A percentile compares a stretch with the other conserved stretches of the same genome.
These are phyloP conservation scores for Leptura quadrifasciata DNA, from an alignment of 2,888 invertebrate species.

Conservation along the genomic window DNA sequence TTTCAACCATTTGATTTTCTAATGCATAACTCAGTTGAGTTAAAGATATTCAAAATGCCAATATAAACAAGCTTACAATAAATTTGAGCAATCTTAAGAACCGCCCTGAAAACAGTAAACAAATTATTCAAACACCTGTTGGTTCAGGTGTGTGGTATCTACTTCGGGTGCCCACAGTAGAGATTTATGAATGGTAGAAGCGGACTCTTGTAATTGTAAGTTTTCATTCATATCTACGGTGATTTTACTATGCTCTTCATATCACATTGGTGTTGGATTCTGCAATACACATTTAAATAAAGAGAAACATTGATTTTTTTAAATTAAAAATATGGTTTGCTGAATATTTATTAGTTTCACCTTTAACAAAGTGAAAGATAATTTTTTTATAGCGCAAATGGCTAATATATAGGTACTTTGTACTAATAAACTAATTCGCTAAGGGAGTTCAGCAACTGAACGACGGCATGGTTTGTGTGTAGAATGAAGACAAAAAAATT, in stretches of 20 bases:
- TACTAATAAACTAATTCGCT: not conserved
- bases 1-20: too few relatives aligned
- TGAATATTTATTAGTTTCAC: slow-evolving; percentile 35
- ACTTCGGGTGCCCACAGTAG: slow-evolving; percentile 65
- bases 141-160: slow-evolving; percentile 68
- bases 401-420: not conserved
- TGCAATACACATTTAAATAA: slow-evolving; percentile 43
- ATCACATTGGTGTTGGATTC: slow-evolving; percentile 53
- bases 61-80: not conserved
- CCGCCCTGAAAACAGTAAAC: not conserved
- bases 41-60: not conserved
- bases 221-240: slow-evolving; percentile 66
- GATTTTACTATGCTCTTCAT: slow-evolving; percentile 59
- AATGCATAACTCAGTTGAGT: too few relatives aligned
- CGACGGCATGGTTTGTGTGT: not conserved
- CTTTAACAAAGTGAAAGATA: slow-evolving; percentile 56
- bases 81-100: not conserved
- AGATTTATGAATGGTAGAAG: slow-evolving; percentile 67
- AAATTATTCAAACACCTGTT: slow-evolving; percentile 68
- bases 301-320: not conserved
- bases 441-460: not conserved
- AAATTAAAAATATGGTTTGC: slow-evolving; percentile 26
- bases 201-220: slow-evolving; percentile 62
- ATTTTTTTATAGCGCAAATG: slow-evolving; percentile 10
- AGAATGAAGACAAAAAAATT: not conserved